phyloP scores from a whole-genome alignment of 2,797 vertebrate species.

The Simalia tracyae region DNA sequence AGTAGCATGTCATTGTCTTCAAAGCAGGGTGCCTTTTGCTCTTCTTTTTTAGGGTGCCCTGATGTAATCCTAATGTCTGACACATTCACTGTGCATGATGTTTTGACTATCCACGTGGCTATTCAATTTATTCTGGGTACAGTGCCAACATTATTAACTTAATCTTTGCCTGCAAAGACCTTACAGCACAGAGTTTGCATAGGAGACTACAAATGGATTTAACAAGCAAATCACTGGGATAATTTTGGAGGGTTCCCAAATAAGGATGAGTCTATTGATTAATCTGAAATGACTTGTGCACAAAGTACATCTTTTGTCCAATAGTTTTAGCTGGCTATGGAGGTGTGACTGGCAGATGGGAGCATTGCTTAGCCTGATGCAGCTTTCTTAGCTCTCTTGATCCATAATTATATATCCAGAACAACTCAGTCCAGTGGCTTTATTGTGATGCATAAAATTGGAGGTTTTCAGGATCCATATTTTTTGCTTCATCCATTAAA shows the following conservation, averaged over 20 bases:
- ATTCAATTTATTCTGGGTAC: background rate
- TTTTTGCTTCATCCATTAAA: background rate
- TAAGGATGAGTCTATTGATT: background rate
- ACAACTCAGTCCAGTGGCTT: background rate
- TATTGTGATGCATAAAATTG: background rate
- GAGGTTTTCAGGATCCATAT: background rate
- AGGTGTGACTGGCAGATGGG: background rate
- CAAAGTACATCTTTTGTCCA: background rate
- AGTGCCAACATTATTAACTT: background rate
- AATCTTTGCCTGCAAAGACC: background rate
- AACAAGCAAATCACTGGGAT: background rate
- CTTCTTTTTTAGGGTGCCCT: background rate
- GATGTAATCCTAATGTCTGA: background rate
- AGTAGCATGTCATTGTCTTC: background rate
- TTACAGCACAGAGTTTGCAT: background rate
- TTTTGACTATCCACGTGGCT: background rate
- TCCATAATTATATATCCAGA: background rate
- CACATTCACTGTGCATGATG: background rate
- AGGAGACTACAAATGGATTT: background rate
- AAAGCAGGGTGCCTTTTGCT: background rate
- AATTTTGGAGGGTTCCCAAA: background rate
- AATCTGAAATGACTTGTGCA: background rate
- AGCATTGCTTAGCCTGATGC: background rate
- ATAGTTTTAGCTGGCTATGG: background rate
- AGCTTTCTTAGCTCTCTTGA: background rate